Evolutionary conservation across 1,140 invertebrate species (phyloP).

Genomic region (Macrosteles quadrilineatus): DNA sequence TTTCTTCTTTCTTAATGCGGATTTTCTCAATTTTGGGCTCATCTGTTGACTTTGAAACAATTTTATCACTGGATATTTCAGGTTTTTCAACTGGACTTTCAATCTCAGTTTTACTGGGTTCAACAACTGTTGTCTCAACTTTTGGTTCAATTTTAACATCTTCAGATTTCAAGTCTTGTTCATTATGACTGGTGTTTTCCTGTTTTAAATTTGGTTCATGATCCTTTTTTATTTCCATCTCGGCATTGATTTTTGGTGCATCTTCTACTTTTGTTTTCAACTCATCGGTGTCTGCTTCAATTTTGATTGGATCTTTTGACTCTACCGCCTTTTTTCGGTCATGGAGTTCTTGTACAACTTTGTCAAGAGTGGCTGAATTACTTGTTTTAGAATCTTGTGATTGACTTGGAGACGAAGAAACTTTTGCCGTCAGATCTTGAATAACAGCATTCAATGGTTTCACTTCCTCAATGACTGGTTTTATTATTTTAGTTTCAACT

Average conservation of each 20-base stretch:
- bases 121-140: slow-evolving; percentile 33
- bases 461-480: slow-evolving; percentile 24
- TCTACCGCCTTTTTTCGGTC: slow-evolving; percentile 30
- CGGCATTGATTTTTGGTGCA: slow-evolving; percentile 1
- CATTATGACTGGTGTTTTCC: slow-evolving; percentile 17
- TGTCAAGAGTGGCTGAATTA: slow-evolving; percentile 30
- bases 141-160: slow-evolving; percentile 38
- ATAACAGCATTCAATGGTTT: slow-evolving; percentile 39
- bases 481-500: slow-evolving; percentile 22
- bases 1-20: slow-evolving; percentile 41
- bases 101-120: not conserved
- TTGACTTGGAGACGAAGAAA: slow-evolving; percentile 6
- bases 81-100: not conserved
- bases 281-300: slow-evolving; percentile 23
- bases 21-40: slow-evolving; percentile 46
- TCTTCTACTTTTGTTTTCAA: too few species aligned
- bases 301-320: slow-evolving; percentile 17
- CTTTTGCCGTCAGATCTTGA: slow-evolving; percentile 37
- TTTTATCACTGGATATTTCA: slow-evolving; percentile 50
- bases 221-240: not conserved
- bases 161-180: slow-evolving; percentile 44
- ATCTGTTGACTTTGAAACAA: slow-evolving; percentile 33
- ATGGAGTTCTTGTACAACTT: slow-evolving; percentile 36
- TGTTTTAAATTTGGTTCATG: not conserved
- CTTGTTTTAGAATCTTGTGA: slow-evolving; percentile 25